Evolutionary conservation across 2,888 invertebrate species (phyloP), one percentile per base, ranked within the genome.

Genomic region (Melieria crassipennis): DNA sequence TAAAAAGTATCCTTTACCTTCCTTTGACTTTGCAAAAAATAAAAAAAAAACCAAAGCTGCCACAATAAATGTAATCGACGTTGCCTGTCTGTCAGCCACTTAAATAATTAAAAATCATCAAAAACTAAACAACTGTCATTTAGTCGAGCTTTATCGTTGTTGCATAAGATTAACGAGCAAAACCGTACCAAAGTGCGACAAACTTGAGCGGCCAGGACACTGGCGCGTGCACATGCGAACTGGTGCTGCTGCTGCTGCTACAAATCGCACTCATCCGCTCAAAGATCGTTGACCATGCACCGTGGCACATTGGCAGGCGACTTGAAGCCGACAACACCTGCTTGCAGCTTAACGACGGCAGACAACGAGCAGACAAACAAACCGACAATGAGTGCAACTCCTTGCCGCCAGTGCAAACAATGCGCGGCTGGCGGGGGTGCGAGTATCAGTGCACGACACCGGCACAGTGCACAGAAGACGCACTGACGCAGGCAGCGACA

Each of bases 131-230:
- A 79, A 80, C 79, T 79, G 78, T 67, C 76, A 72, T 76, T 78
- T 81, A 82, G 82, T 82, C 81, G 30, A 30, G 30, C 82, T 79
- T 79, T 81, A 81, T 82, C 82, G 82, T 80, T 83, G 79, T 77
- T 72, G 79, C 76, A 65, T 75, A 82, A 82, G 82, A 82, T 81
- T 79, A 81, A 82, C 82, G 82, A 79, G 75, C 69, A 77, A 70
- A 69, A 30, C 30, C 30, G 30, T 73, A 68, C 11, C 11, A 75
- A 76, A 76, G 70, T 75, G 74, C 74, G 72, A 75, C 66, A 72
- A 72, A 70, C 75, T 72, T 30, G 30, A 30, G 30, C 30, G 30
- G 30, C 30, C 30, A 30, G 30, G 30, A 30, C 30, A 30, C 3
- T 30, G 30, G 30, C 30, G 30, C 30, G 30, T 30, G 30, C 30